Conservation (phyloP, 2,888 invertebrate genomes). For the Andrena fulva region DNA sequence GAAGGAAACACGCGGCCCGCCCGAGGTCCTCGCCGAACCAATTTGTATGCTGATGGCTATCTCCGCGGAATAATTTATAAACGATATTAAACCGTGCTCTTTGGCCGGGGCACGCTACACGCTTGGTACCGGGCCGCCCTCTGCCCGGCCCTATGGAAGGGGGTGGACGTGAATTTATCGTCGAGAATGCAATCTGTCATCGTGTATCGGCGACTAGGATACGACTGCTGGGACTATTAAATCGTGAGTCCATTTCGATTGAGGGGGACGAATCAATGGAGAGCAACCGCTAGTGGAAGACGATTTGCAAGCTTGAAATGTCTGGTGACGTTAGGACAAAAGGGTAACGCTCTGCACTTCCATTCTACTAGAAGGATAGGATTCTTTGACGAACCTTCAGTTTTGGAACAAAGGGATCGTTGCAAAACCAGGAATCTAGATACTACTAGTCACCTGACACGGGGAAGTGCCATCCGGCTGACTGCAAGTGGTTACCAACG, state of each 20-base stretch:
- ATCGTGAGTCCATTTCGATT: conserved; percentile 58
- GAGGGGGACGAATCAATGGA: conserved; percentile 48
- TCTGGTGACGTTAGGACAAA: no score
- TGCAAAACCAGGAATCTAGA: no score
- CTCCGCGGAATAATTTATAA: conserved; percentile 78
- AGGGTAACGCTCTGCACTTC: neutral
- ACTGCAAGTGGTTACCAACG: neutral
- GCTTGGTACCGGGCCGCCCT: conserved; percentile 70
- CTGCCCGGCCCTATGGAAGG: conserved; percentile 19
- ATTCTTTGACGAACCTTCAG: neutral
- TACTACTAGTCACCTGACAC: no score
- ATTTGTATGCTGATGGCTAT: conserved; percentile 80
- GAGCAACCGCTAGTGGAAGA: neutral
- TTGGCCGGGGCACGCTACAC: conserved; percentile 67
- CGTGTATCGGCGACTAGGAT: conserved; percentile 43
- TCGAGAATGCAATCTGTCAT: conserved; percentile 62
- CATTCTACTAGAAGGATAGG: no score
- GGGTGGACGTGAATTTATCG: conserved; percentile 63
- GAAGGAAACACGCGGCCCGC: conserved; percentile 56
- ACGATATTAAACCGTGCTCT: conserved; percentile 77
- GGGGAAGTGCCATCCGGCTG: neutral
- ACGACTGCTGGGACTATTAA: conserved; percentile 52
- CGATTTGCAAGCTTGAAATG: neutral
- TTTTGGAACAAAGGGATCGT: neutral
- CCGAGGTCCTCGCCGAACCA: conserved; percentile 71